Percentiles rank a stretch among this genome's conserved stretches.
These are phyloP conservation scores for Mystacornis crossleyi DNA, from an alignment of 2,113 vertebrate genomes.

Conservation along the genomic window DNA sequence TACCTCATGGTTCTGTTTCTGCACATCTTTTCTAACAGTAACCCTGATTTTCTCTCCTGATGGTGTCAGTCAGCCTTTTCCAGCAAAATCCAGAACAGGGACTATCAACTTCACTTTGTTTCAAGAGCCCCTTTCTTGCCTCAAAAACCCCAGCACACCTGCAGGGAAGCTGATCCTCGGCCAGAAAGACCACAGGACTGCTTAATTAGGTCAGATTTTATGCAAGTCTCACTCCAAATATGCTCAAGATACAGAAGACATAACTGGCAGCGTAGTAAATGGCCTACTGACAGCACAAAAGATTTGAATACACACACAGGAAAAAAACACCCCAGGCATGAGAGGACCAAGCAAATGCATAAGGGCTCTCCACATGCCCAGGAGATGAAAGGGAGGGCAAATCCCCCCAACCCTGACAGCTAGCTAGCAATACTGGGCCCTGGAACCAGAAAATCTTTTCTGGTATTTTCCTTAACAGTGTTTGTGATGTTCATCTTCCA, in stretches of 20 bases:
- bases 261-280: not conserved
- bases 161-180: not conserved
- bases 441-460: not conserved
- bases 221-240: not conserved
- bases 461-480: not conserved
- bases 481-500: not conserved
- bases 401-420: not conserved
- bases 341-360: not conserved
- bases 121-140: not conserved
- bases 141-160: not conserved
- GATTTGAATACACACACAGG: not conserved
- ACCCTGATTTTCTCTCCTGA: not conserved
- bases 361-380: not conserved
- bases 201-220: constrained; percentile 47
- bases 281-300: not conserved
- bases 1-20: not conserved
- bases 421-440: not conserved
- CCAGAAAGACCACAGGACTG: constrained; percentile 18
- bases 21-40: not conserved
- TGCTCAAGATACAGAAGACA: not conserved
- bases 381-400: not conserved
- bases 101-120: not conserved
- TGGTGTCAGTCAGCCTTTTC: not conserved
- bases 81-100: not conserved
- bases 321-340: not conserved